A percentile compares a stretch with the other conserved stretches of the same genome.
phyloP scores from a whole-genome alignment of 2,797 vertebrate species.

The Mionectes olivaceus region DNA sequence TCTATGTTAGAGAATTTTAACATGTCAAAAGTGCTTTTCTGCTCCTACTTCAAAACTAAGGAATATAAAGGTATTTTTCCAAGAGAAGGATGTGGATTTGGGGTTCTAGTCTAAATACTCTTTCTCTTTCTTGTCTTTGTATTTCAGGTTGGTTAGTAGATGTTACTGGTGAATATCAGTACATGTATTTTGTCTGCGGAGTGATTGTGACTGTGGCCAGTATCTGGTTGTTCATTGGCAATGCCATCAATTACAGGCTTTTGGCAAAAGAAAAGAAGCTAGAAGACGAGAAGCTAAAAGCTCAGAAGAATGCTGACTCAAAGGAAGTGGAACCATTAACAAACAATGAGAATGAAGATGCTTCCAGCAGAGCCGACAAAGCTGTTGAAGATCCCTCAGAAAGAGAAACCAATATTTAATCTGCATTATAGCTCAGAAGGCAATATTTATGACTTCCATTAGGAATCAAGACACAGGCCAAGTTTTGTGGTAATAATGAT shows the following conservation, averaged over 20 bases:
- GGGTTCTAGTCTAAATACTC: neutral
- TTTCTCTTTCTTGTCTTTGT: conserved; percentile 47
- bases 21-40: neutral
- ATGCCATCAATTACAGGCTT: conserved; percentile 93
- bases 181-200: conserved; percentile 94
- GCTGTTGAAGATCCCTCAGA: conserved; percentile 79
- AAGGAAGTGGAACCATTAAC: conserved; percentile 79
- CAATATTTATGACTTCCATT: conserved; percentile 59
- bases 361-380: conserved; percentile 61
- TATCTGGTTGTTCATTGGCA: conserved; percentile 94
- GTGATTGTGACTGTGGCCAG: conserved; percentile 87
- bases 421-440: conserved; percentile 1
- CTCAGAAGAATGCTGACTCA: conserved; percentile 57
- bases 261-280: conserved; percentile 86
- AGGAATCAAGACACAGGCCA: conserved; percentile 52
- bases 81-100: neutral
- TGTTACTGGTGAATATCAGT: conserved; percentile 89
- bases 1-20: neutral
- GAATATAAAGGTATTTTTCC: neutral
- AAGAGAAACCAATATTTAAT: conserved; percentile 94
- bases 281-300: conserved; percentile 78
- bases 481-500: conserved; percentile 56
- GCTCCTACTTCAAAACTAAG: neutral
- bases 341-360: conserved; percentile 70
- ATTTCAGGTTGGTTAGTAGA: conserved; percentile 93